Base-by-base conservation (phyloP, 2,797 vertebrate genomes). In the Esox lucius region DNA sequence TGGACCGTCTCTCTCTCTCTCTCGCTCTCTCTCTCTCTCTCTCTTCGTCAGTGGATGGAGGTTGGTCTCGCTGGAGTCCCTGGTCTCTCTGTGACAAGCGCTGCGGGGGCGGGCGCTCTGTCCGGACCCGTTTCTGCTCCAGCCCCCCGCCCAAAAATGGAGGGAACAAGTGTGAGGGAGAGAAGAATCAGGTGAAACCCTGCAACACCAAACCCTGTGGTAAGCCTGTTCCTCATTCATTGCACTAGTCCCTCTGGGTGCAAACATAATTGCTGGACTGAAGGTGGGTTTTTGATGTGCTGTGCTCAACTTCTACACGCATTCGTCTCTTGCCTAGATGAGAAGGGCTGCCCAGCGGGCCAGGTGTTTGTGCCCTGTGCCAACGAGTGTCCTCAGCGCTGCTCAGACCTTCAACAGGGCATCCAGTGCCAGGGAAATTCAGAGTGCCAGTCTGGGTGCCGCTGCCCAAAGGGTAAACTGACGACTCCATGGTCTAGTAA, bases 131-230 rank as follows among this genome's bases (percentile, higher is more conserved):
- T 69, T 94, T 94, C 70, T 97, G 96, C 78, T 94, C 94, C 24
- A 96, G 96, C 65, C 96, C 97, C 15, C 96, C 96, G 0, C 95
- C 96, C 33, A 97, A 98, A 82, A 97, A 97, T 0, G 95, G 96
- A 3, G 96, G 97, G 0, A 88, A 26, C 65, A 92, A 84, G 31
- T 97, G 96, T 73, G 76, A 84, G 0, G 96, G 96, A 31, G 95
- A 95, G 87, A 94, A 94, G 81, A 95, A 95, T 90, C 96, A 96
- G 1, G 88, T 94, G 76, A 95, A 93, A 9, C 88, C 94, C 70
- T 97, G 96, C 88, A 96, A 96, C 87, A 91, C 93, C 64, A 93
- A 90, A 79, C 95, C 94, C 12, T 97, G 97, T 2, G 96, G 96
- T 97, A 88, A 81, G 93, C 66, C 5, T 24, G 13, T 51, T 9